phyloP scores from a whole-genome alignment of 1,140 invertebrate species.

The Drosophila chauvacae region DNA sequence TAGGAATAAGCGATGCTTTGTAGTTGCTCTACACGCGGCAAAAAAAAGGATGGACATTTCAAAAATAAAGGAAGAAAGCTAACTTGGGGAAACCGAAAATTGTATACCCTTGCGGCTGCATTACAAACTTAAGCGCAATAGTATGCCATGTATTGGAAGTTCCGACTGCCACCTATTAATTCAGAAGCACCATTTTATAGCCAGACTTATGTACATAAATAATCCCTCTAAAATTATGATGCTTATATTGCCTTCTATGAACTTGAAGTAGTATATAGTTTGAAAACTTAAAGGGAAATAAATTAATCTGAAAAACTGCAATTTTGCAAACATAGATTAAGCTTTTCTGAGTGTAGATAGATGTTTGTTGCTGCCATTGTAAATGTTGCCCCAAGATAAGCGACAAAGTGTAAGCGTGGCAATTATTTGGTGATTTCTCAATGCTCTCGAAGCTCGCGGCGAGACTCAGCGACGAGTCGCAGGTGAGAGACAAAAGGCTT shows the following conservation, averaged over 20 bases:
- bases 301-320: too few relatives aligned
- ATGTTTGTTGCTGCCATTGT: conserved; percentile 32
- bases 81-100: too few relatives aligned
- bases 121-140: too few relatives aligned
- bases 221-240: too few relatives aligned
- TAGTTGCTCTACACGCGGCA: conserved; percentile 18
- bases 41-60: not conserved
- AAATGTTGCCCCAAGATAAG: conserved; percentile 78
- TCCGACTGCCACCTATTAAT: too few relatives aligned
- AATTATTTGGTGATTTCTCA: conserved; percentile 83
- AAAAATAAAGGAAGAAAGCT: not conserved
- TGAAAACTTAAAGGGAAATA: not conserved
- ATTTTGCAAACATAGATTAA: too few relatives aligned
- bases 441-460: conserved; percentile 25
- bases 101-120: too few relatives aligned
- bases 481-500: conserved; percentile 68
- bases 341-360: conserved; percentile 1
- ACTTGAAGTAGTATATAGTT: not conserved
- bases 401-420: conserved; percentile 80
- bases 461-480: conserved; percentile 9
- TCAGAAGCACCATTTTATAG: too few relatives aligned
- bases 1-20: conserved; percentile 62
- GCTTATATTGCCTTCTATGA: not conserved
- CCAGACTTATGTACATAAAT: too few relatives aligned
- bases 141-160: too few relatives aligned